A percentile compares a stretch with the other conserved stretches of the same genome.
Evolutionary conservation across 2,888 invertebrate genomes (phyloP).

Genomic region (Drosophila nr. perissopoda): DNA sequence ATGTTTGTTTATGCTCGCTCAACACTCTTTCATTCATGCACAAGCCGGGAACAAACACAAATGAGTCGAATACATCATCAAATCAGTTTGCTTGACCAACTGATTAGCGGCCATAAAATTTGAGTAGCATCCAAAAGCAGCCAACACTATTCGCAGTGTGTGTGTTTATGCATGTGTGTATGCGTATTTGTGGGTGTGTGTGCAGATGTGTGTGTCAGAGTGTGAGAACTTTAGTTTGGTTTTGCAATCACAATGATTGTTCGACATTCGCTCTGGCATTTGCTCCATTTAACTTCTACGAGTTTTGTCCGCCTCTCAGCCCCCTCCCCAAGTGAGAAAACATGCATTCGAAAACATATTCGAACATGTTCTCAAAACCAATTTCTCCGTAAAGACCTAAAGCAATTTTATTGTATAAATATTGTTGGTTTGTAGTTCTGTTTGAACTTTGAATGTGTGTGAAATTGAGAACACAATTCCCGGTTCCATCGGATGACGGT

Average conservation of each 20-base stretch:
- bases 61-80: slow-evolving; percentile 18
- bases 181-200: not conserved
- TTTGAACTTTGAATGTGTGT: not conserved
- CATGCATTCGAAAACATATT: not conserved
- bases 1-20: slow-evolving; percentile 17
- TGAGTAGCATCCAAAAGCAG: slow-evolving; percentile 4
- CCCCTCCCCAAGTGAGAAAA: not conserved
- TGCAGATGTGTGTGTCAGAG: not conserved
- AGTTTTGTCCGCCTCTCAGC: not conserved
- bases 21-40: slow-evolving; percentile 37
- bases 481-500: not conserved
- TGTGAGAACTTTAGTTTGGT: slow-evolving; percentile 1
- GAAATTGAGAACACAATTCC: not conserved
- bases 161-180: not conserved
- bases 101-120: slow-evolving; percentile 13
- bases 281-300: slow-evolving; percentile 25
- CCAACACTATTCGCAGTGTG: not conserved
- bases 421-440: not conserved
- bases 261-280: slow-evolving; percentile 8
- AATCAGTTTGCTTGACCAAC: slow-evolving; percentile 22
- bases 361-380: not conserved
- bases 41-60: slow-evolving; percentile 29
- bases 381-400: not conserved
- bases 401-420: not conserved
- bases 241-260: slow-evolving; percentile 18